A percentile compares a stretch with the other conserved stretches of the same genome.
Conservation (phyloP, 2,113 vertebrate species). For the Elaphurus davidianus region DNA sequence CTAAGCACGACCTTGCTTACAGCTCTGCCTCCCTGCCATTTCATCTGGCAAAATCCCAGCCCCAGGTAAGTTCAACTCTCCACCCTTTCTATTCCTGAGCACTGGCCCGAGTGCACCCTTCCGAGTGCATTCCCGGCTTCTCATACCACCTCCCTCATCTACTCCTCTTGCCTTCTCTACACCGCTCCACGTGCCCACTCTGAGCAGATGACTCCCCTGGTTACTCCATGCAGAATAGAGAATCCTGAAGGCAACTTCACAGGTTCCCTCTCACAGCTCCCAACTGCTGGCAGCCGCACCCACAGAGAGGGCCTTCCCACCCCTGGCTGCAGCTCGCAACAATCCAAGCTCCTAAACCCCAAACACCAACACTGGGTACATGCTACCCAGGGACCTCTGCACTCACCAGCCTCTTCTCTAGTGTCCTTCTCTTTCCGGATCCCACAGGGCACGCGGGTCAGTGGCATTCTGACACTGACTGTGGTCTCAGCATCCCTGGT, state of each 20-base stretch:
- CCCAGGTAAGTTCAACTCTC: neutral
- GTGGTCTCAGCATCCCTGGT: neutral
- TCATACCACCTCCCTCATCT: neutral
- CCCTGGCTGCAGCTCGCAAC: neutral
- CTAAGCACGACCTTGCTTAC: neutral
- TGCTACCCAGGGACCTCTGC: neutral
- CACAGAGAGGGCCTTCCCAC: neutral
- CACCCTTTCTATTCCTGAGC: neutral
- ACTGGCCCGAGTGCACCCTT: neutral
- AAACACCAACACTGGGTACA: neutral
- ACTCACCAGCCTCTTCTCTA: too few species aligned
- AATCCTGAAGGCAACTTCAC: neutral
- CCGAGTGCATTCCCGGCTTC: fast-evolving
- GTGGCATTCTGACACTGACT: too few species aligned
- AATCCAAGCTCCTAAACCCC: neutral
- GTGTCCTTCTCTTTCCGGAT: neutral
- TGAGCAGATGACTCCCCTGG: neutral
- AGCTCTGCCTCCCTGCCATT: neutral
- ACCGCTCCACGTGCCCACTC: fast-evolving
- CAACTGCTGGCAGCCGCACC: neutral
- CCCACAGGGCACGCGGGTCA: neutral
- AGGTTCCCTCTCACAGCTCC: neutral
- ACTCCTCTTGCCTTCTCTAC: neutral
- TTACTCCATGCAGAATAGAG: neutral
- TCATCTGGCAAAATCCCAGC: neutral